phyloP scores from a whole-genome alignment of 2,113 vertebrate species.

The Microcebus tavaratra region DNA sequence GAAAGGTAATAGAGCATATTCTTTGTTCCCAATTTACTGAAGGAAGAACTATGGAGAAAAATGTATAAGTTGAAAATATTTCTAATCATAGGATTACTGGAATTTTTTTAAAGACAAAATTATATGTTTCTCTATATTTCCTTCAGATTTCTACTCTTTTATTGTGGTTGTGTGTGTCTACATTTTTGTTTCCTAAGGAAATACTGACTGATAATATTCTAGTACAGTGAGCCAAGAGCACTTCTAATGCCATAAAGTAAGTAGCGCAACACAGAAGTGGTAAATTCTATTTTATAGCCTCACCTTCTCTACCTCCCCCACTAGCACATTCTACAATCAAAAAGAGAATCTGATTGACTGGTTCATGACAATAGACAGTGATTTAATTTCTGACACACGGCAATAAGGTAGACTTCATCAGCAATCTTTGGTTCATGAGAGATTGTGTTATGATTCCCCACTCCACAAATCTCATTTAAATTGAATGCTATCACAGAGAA shows the following conservation, averaged over 20 bases:
- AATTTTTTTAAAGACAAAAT: slow-evolving; percentile 17
- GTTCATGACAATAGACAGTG: slow-evolving; percentile 56
- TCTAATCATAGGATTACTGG: neutral
- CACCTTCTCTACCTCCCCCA: slow-evolving; percentile 40
- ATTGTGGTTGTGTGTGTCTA: neutral
- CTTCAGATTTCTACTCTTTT: neutral
- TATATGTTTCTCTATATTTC: neutral
- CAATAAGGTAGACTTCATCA: slow-evolving; percentile 61
- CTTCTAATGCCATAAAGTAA: neutral
- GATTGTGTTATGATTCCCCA: slow-evolving; percentile 51
- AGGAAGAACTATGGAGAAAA: neutral
- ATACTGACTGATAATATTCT: neutral
- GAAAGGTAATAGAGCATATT: neutral
- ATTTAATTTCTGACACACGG: slow-evolving; percentile 64
- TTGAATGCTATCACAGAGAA: slow-evolving; percentile 50
- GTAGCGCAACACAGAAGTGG: neutral
- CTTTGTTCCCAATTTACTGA: neutral
- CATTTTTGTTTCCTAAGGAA: neutral
- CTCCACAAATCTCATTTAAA: slow-evolving; percentile 77
- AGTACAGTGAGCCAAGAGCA: neutral
- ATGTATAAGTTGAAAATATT: neutral
- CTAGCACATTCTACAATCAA: neutral
- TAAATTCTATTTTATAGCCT: slow-evolving; percentile 15
- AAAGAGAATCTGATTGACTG: slow-evolving; percentile 59
- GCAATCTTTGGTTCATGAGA: slow-evolving; percentile 43